phyloP scores from a whole-genome alignment of 2,888 invertebrate genomes.

The Hirtodrosophila duncani region DNA sequence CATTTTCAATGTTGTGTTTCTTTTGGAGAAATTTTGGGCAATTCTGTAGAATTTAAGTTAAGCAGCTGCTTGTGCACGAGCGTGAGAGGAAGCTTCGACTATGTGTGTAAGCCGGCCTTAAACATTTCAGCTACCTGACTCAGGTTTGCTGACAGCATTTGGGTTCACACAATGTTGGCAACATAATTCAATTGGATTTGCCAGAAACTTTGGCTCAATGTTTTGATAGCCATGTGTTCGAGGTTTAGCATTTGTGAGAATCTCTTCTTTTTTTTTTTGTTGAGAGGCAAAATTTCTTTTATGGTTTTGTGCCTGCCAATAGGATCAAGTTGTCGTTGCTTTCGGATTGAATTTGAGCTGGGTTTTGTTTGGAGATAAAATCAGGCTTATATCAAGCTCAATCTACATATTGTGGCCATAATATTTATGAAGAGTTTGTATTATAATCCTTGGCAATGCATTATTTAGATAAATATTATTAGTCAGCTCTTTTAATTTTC shows the following conservation, averaged over 20 bases:
- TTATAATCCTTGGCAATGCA: too few relatives aligned
- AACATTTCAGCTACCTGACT: constrained; percentile 33
- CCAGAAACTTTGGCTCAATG: constrained; percentile 34
- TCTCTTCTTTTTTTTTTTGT: neutral
- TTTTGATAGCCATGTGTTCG: constrained; percentile 32
- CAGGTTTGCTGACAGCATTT: constrained; percentile 52
- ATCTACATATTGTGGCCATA: too few relatives aligned
- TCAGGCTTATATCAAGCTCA: constrained; percentile 28
- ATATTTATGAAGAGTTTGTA: too few relatives aligned
- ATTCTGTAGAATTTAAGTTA: neutral
- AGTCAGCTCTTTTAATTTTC: too few relatives aligned
- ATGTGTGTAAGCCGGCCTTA: constrained; percentile 2
- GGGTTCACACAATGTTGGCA: constrained; percentile 39
- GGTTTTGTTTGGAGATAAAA: constrained; percentile 29
- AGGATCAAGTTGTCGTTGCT: constrained; percentile 52
- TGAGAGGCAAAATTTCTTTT: constrained; percentile 13
- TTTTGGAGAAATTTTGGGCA: neutral
- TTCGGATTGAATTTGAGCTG: constrained; percentile 34
- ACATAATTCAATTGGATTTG: constrained; percentile 66
- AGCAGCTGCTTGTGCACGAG: too few relatives aligned
- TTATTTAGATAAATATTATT: too few relatives aligned
- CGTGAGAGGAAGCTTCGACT: neutral
- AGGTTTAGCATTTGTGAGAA: constrained; percentile 1
- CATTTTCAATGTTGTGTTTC: constrained; percentile 31
- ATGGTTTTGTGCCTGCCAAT: constrained; percentile 11